Base-by-base conservation (phyloP, 2,888 invertebrate genomes). In the Eristalis tenax region DNA sequence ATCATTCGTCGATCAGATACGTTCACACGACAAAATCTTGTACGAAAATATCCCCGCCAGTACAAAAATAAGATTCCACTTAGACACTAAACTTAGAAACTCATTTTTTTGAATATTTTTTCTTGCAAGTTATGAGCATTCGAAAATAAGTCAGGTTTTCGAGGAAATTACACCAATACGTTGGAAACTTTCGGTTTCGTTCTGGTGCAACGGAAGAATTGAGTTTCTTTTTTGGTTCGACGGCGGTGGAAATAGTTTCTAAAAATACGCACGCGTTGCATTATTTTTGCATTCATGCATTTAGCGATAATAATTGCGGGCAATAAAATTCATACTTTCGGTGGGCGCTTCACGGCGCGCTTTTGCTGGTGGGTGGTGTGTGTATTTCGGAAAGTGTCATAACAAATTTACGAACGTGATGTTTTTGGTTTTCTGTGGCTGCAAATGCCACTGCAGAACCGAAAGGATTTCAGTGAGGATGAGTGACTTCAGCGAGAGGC, bases 201-300 rank as follows among this genome's bases (percentile, higher is more conserved):
- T 28, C 13, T 15, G 5, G 23, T 15, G 64, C 43, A 65, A 26
- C 40, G 32, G 28, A 71, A 70, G 10, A 64, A 40, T 43, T 6
- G 38, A 28, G 18, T 50, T 65, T 56, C 65, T 63, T 50, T 57
- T 66, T 61, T 22, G 68, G 43, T 78, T 69, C 28, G 74, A 57
- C 74, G 79, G 70, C 83, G 65, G 78, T 64, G 18, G 63, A 74
- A 69, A 63, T 50, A 78, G 77, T 70, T 70, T 79, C 79, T 75
- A 79, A 79, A 83, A 79, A 83, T 79, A 83, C 22, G 26, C 57
- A 50, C 66, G 56, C 40, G 57, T 43, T 2, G 35, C 61, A 69
- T 63, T 81, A 64, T 63, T 73, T 84, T 81, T 81, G 84, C 71
- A 66, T 81, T 71, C 84, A 85, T 73, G 81, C 84, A 81, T 85